These are phyloP conservation scores for Baryphthengus martii DNA, from an alignment of 2,113 vertebrate species.

Conservation along the genomic window DNA sequence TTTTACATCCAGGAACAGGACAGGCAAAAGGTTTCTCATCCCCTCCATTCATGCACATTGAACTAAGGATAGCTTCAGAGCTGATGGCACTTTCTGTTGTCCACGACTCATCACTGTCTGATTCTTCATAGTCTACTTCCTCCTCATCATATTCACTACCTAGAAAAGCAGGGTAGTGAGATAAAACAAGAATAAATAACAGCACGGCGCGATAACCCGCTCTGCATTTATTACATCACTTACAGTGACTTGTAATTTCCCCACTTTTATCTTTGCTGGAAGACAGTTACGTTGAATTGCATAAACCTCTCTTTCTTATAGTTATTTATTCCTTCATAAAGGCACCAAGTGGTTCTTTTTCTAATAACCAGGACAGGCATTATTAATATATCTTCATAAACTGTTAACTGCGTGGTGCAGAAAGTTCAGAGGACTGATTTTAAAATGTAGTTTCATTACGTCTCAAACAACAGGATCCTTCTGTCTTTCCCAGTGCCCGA, in stretches of 20 bases:
- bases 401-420: not conserved
- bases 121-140: constrained; percentile 96
- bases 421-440: constrained; percentile 39
- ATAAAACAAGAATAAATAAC: not conserved
- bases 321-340: constrained; percentile 19
- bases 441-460: constrained; percentile 32
- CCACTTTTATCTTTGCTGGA: not conserved
- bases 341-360: not conserved
- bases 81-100: constrained; percentile 99
- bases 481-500: not conserved
- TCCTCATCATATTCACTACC: constrained; percentile 97
- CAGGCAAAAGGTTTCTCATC: constrained; percentile 98
- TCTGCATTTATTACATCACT: constrained; percentile 26
- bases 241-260: constrained; percentile 10
- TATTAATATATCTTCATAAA: constrained; percentile 34
- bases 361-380: constrained; percentile 4
- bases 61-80: constrained; percentile 96
- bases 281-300: constrained; percentile 22
- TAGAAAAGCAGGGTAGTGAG: constrained; percentile 43
- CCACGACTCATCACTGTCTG: constrained; percentile 98
- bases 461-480: constrained; percentile 22
- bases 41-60: constrained; percentile 98
- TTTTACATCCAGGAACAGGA: constrained; percentile 97
- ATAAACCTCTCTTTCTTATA: not conserved
- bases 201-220: not conserved